phyloP scores from a whole-genome alignment of 1,140 invertebrate species.

The Drosophila pectinifera region DNA sequence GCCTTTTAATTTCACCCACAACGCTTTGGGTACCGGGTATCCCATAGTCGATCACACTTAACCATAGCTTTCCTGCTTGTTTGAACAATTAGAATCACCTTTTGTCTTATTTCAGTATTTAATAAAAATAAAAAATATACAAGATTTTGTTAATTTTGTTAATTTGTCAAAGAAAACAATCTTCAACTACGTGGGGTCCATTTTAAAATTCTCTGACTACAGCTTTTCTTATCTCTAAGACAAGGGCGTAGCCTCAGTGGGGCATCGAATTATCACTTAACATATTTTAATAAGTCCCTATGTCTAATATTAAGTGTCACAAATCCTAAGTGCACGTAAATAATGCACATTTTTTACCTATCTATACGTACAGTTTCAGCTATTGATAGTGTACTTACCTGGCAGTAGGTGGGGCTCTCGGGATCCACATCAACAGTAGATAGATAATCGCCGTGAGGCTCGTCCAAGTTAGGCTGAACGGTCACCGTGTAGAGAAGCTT shows the following conservation, averaged over 20 bases:
- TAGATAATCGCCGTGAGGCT: constrained; percentile 92
- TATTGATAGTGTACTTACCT: constrained; percentile 87
- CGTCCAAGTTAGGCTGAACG: constrained; percentile 89
- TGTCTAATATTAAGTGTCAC: neutral
- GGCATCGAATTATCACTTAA: neutral
- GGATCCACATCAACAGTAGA: constrained; percentile 97
- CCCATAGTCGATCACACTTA: too few relatives aligned
- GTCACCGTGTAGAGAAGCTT: constrained; percentile 95
- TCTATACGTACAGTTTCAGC: constrained; percentile 8
- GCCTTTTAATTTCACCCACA: too few relatives aligned
- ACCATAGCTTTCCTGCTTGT: too few relatives aligned
- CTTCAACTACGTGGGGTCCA: neutral
- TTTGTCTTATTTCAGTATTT: neutral
- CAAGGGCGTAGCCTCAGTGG: neutral
- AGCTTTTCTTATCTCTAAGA: neutral
- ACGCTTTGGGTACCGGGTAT: too few relatives aligned
- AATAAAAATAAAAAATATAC: too few relatives aligned
- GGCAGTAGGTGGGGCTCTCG: constrained; percentile 92
- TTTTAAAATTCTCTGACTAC: neutral
- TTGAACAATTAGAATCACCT: too few relatives aligned
- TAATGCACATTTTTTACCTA: neutral
- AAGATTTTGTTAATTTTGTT: neutral
- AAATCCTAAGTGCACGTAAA: neutral
- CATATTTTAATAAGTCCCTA: neutral
- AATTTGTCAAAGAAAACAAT: neutral